phyloP scores from a whole-genome alignment of 1,140 invertebrate species.

The Penaeus japonicus region DNA sequence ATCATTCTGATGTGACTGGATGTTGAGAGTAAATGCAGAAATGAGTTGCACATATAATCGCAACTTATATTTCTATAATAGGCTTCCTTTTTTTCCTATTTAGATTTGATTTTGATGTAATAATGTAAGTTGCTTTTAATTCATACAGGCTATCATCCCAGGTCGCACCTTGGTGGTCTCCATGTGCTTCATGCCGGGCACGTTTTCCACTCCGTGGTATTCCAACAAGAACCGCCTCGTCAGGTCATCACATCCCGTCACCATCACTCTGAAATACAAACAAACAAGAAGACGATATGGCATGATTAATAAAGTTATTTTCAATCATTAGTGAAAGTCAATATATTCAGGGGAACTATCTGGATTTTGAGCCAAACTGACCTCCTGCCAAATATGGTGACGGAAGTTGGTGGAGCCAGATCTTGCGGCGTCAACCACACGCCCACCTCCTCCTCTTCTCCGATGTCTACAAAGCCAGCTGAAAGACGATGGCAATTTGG shows the following conservation, averaged over 20 bases:
- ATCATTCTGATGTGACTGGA: no score
- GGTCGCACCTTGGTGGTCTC: slow-evolving; percentile 33
- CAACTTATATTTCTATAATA: no score
- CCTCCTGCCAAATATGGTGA: slow-evolving; percentile 44
- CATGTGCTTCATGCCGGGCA: slow-evolving; percentile 26
- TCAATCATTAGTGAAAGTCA: neutral
- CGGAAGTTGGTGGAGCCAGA: slow-evolving; percentile 25
- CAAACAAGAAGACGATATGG: no score
- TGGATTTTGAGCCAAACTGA: neutral
- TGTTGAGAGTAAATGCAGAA: no score
- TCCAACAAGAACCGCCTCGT: slow-evolving; percentile 31
- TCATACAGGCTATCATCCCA: neutral
- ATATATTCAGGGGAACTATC: neutral
- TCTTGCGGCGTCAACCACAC: slow-evolving; percentile 39
- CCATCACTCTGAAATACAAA: slow-evolving; percentile 23
- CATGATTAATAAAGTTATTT: neutral
- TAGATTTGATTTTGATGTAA: neutral
- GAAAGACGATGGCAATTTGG: neutral
- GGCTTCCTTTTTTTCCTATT: no score
- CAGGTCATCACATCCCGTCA: slow-evolving; percentile 35
- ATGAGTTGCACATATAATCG: no score
- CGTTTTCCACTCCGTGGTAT: slow-evolving; percentile 28
- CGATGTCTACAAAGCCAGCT: slow-evolving; percentile 33
- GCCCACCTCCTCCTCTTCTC: slow-evolving; percentile 20
- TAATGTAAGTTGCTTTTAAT: neutral